Base-by-base conservation (phyloP, 1,140 invertebrate genomes). In the Drosophila watanabei region DNA sequence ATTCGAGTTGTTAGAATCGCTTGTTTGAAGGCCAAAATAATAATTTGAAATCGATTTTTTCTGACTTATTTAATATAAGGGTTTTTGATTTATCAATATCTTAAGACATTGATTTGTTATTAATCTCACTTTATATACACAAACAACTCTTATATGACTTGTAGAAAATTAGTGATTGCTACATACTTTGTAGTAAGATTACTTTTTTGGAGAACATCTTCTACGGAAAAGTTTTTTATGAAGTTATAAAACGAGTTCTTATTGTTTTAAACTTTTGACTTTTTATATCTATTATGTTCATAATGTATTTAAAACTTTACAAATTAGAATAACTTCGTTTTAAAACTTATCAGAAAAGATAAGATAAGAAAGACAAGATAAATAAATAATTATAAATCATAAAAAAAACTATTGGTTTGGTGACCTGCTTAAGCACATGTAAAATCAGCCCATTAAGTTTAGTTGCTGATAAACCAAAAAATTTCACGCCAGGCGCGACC, bases 401-500 rank as follows among this genome's bases (percentile, higher is more conserved):
- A 37, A 24, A 51, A 18, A 1, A 13, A 10, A 6, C 3, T 37
- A 5, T 3, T 1, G 16, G 16, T 24, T 20, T 13, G 13, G 4
- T 16, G 8, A 6, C 13, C 16, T 20, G 1, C 4, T 24, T n/a
- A n/a, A 39, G 18, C 14, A 39, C 9, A n/a, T 35, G 28, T 57
- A 24, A 39, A 57, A 33, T 39, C 6, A 37, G 5, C 5, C 14
- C 20, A 24, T 37, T 13, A 37, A 5, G 24, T 30, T 61, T 9
- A 45, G 20, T 24, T 28, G 28, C 30, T 24, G 33, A 49, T 64
- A 24, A 37, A 33, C 8, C 11, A 45, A 41, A 18, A 35, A 51
- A 32, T 2, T 52, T 33, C 30, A 24, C 18, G 32, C 28, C 46
- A 61, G 64, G 24, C 75, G 52, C 28, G 41, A 61, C 59, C 10